A percentile compares a stretch with the other conserved stretches of the same genome.
Evolutionary conservation across 2,113 vertebrate species (phyloP).

Genomic region (Xenus cinereus): DNA sequence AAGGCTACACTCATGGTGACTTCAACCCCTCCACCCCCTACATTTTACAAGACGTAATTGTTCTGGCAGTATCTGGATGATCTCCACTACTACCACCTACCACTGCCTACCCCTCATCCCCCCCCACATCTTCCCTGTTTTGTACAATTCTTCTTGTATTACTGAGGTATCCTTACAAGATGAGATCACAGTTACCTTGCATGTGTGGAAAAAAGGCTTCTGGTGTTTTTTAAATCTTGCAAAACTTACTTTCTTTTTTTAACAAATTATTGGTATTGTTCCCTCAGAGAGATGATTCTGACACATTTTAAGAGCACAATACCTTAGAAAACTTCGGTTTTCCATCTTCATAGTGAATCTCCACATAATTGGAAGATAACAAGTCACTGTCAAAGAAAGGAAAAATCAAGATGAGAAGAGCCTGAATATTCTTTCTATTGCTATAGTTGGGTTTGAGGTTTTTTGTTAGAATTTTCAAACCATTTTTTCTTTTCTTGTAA

Average conservation of each 20-base stretch:
- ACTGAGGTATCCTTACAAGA: background rate
- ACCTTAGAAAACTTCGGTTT: conserved; percentile 91
- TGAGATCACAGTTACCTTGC: background rate
- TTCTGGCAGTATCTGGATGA: background rate
- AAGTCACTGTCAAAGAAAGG: conserved; percentile 83
- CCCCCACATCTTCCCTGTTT: background rate
- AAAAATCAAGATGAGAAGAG: conserved; percentile 11
- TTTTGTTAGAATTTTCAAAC: background rate
- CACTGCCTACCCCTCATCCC: background rate
- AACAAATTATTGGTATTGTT: background rate
- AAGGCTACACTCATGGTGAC: background rate
- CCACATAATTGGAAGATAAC: conserved; percentile 93
- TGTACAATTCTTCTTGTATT: background rate
- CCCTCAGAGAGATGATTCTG: background rate
- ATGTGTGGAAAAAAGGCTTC: background rate
- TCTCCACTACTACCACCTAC: background rate
- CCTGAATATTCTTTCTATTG: background rate
- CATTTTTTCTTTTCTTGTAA: background rate
- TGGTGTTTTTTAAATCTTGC: background rate
- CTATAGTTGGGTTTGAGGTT: accelerated
- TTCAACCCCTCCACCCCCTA: background rate
- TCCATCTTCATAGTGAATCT: conserved; percentile 92
- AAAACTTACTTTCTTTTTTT: background rate
- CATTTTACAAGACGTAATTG: background rate
- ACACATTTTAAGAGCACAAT: conserved; percentile 36